Conservation (phyloP, 1,140 invertebrate species). For the Drosophila pruinosa region DNA sequence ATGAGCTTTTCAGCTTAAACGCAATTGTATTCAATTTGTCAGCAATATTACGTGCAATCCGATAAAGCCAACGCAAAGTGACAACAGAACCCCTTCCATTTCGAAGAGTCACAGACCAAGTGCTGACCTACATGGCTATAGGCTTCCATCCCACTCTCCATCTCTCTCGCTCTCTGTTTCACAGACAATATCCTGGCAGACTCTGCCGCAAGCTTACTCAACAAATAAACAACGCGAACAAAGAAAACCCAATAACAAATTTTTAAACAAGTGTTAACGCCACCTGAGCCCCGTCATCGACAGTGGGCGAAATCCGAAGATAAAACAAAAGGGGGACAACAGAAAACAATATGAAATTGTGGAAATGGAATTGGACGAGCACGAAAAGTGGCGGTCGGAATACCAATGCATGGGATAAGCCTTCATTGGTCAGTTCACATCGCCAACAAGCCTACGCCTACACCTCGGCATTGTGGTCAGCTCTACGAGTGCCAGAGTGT, state of each 20-base stretch:
- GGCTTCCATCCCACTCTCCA: background rate
- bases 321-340: background rate
- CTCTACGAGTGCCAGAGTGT: background rate
- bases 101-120: background rate
- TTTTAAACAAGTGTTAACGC: slow-evolving; percentile 80
- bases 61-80: slow-evolving; percentile 73
- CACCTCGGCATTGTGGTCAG: slow-evolving; percentile 59
- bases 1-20: slow-evolving; percentile 78
- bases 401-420: slow-evolving; percentile 54
- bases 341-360: slow-evolving; percentile 59
- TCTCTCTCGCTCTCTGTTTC: background rate
- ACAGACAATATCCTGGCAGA: slow-evolving; percentile 12
- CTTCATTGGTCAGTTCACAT: slow-evolving; percentile 7
- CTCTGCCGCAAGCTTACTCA: slow-evolving; percentile 8
- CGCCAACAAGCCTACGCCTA: background rate
- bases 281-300: slow-evolving; percentile 59
- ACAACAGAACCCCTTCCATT: no score
- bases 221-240: slow-evolving; percentile 66
- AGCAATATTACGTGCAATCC: slow-evolving; percentile 72
- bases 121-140: slow-evolving; percentile 34
- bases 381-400: slow-evolving; percentile 31
- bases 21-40: slow-evolving; percentile 80
- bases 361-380: slow-evolving; percentile 46
- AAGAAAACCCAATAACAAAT: slow-evolving; percentile 76
- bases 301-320: slow-evolving; percentile 33